These are phyloP conservation scores for Chouioia cunea DNA, from an alignment of 2,888 invertebrate species.

Conservation along the genomic window DNA sequence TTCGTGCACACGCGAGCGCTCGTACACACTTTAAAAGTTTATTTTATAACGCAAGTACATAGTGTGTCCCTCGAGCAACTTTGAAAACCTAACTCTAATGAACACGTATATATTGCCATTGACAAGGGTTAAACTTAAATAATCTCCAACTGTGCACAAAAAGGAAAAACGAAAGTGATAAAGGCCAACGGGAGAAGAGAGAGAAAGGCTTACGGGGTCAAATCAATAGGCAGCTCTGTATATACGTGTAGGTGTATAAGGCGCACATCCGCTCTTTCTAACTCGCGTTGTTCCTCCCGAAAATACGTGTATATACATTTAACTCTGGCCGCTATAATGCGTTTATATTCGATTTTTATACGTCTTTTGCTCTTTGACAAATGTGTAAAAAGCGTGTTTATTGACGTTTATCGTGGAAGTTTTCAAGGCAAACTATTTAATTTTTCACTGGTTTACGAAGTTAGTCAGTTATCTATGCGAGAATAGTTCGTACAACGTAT, in stretches of 20 bases:
- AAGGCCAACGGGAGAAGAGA: slow-evolving; percentile 17
- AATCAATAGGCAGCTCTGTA: slow-evolving; percentile 56
- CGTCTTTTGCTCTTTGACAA: background rate
- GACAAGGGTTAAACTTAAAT: too few relatives aligned
- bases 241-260: slow-evolving; percentile 2
- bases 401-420: background rate
- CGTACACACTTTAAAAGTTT: too few relatives aligned
- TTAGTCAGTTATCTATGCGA: too few relatives aligned
- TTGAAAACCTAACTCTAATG: too few relatives aligned
- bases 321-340: too few relatives aligned
- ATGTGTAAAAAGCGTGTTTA: background rate
- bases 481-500: too few relatives aligned
- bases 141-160: background rate
- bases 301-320: too few relatives aligned
- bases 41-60: too few relatives aligned
- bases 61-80: too few relatives aligned
- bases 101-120: too few relatives aligned
- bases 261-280: background rate
- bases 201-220: slow-evolving; percentile 51
- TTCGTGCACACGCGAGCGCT: too few relatives aligned
- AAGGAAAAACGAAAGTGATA: slow-evolving; percentile 19
- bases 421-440: slow-evolving; percentile 3
- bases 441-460: background rate
- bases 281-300: background rate
- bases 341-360: too few relatives aligned